These are phyloP conservation scores for Brevimyrus niger DNA, from an alignment of 2,113 vertebrate species.

Conservation along the genomic window DNA sequence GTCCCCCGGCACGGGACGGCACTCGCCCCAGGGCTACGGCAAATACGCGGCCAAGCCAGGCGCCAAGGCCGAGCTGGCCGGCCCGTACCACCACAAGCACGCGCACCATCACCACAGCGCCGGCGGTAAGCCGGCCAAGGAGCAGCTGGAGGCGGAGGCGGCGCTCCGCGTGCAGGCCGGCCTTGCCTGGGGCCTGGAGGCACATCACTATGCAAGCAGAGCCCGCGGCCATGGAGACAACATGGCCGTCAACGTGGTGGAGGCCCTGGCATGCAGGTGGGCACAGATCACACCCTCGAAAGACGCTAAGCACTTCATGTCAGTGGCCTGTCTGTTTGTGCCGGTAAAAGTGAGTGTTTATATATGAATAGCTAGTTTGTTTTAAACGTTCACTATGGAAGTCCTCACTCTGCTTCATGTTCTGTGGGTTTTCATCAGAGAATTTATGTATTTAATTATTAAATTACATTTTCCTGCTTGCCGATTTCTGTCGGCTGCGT, in stretches of 20 bases:
- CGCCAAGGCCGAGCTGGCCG: constrained; percentile 63
- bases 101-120: constrained; percentile 72
- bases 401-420: background rate
- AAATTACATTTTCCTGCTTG: background rate
- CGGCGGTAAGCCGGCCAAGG: constrained; percentile 66
- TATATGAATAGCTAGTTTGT: background rate
- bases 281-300: constrained; percentile 13
- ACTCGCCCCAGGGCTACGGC: constrained; percentile 65
- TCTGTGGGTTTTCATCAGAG: background rate
- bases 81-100: constrained; percentile 77
- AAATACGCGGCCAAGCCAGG: constrained; percentile 68
- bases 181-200: constrained; percentile 68
- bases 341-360: background rate
- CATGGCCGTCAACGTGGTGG: constrained; percentile 43
- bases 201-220: constrained; percentile 69
- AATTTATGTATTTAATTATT: background rate
- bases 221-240: constrained; percentile 65
- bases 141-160: constrained; percentile 69
- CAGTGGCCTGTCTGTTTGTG: background rate
- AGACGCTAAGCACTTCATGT: background rate
- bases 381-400: background rate
- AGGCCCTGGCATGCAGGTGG: constrained; percentile 66
- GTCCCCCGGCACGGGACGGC: constrained; percentile 78
- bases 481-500: background rate
- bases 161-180: constrained; percentile 56